Conservation (phyloP, 2,888 invertebrate species). For the Carabus problematicus region DNA sequence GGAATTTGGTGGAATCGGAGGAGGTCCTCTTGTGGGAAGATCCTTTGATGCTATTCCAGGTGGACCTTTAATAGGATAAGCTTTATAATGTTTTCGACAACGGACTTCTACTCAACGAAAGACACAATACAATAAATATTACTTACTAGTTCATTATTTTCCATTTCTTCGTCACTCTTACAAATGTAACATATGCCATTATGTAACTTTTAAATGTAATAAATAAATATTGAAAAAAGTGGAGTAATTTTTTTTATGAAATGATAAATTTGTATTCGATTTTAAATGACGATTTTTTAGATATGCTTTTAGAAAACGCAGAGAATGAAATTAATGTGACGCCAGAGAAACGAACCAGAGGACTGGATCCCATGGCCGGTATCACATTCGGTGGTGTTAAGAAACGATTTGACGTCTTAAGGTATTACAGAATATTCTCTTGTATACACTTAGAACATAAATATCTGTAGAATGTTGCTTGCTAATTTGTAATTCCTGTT, state of each 20-base stretch:
- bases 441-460: too few relatives aligned
- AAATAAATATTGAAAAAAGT: slow-evolving; percentile 6
- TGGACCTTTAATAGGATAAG: slow-evolving; percentile 39
- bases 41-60: slow-evolving; percentile 41
- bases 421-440: slow-evolving; percentile 1
- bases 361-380: slow-evolving; percentile 30
- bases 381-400: slow-evolving; percentile 32
- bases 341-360: slow-evolving; percentile 19
- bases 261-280: not conserved
- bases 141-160: not conserved
- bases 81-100: too few relatives aligned
- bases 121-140: not conserved
- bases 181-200: not conserved
- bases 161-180: too few relatives aligned
- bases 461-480: too few relatives aligned
- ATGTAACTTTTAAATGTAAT: slow-evolving; percentile 1
- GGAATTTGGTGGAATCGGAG: slow-evolving; percentile 45
- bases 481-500: too few relatives aligned
- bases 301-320: slow-evolving; percentile 33
- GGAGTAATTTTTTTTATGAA: not conserved
- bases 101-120: slow-evolving; percentile 10
- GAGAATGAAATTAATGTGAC: slow-evolving; percentile 5
- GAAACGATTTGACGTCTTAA: slow-evolving; percentile 25
- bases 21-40: slow-evolving; percentile 43
- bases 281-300: slow-evolving; percentile 30